Evolutionary conservation across 2,797 vertebrate species (phyloP).

Genomic region (Erethizon dorsatum): DNA sequence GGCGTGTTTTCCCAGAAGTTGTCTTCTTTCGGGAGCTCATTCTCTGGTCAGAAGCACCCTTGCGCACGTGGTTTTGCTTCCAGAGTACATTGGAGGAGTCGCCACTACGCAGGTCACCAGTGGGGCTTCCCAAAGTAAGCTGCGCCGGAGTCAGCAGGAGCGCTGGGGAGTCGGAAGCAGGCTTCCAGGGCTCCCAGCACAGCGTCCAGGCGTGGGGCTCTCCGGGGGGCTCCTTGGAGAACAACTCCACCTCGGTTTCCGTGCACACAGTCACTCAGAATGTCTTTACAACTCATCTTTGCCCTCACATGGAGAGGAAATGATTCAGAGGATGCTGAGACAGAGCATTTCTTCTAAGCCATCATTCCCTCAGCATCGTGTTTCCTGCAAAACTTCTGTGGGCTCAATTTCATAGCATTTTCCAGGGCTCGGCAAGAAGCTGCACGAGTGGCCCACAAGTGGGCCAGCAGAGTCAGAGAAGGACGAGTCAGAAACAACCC

Average conservation of each 20-base stretch:
- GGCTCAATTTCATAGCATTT: conserved; percentile 73
- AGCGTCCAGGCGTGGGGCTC: neutral
- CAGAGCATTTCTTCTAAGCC: conserved; percentile 44
- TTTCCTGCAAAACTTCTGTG: conserved; percentile 69
- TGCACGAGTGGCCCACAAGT: conserved; percentile 47
- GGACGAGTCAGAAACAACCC: neutral
- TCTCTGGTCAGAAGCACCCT: conserved; percentile 45
- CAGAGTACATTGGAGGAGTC: conserved; percentile 55
- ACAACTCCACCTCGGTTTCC: neutral
- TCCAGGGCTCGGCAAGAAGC: conserved; percentile 37
- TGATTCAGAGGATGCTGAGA: conserved; percentile 72
- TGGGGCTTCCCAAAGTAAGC: neutral
- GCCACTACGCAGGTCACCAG: neutral
- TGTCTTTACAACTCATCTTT: conserved; percentile 49
- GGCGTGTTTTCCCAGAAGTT: neutral
- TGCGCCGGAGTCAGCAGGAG: neutral
- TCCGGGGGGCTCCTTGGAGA: neutral
- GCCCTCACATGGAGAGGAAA: conserved; percentile 62
- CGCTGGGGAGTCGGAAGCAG: neutral
- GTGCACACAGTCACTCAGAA: neutral
- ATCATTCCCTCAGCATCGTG: neutral
- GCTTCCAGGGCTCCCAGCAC: neutral
- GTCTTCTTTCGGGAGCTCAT: conserved; percentile 33
- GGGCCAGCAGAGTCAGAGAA: neutral
- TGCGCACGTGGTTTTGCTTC: conserved; percentile 6